phyloP scores from a whole-genome alignment of 2,797 vertebrate genomes.

The Halcyon badia region DNA sequence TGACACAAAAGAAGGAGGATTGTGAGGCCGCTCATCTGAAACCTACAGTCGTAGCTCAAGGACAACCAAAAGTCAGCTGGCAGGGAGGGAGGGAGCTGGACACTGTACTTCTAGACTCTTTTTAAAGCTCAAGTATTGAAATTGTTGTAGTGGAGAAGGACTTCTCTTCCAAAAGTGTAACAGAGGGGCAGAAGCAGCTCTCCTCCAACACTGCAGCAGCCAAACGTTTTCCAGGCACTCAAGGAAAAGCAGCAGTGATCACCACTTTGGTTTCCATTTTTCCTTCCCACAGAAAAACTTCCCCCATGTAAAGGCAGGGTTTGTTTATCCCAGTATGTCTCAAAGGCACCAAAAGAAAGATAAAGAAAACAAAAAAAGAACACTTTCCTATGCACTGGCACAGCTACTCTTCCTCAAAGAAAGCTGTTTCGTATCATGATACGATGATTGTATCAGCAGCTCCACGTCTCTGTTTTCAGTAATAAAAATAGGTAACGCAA shows the following conservation, averaged over 20 bases:
- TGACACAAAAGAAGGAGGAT: accelerated
- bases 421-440: neutral
- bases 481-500: neutral
- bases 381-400: neutral
- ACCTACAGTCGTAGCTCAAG: neutral
- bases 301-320: neutral
- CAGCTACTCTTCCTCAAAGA: neutral
- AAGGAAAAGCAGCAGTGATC: neutral
- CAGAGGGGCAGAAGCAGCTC: neutral
- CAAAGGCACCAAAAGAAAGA: neutral
- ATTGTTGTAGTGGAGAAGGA: neutral
- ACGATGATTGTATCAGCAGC: neutral
- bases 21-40: neutral
- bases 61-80: neutral
- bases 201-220: neutral
- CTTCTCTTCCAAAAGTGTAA: neutral
- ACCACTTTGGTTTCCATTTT: neutral
- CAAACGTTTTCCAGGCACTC: neutral
- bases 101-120: neutral
- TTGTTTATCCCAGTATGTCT: neutral
- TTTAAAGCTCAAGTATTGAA: neutral
- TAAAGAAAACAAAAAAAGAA: neutral
- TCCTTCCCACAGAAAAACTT: neutral
- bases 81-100: neutral
- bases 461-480: neutral